phyloP scores from a whole-genome alignment of 2,888 invertebrate genomes.

The Caenorhabditis uteleia region DNA sequence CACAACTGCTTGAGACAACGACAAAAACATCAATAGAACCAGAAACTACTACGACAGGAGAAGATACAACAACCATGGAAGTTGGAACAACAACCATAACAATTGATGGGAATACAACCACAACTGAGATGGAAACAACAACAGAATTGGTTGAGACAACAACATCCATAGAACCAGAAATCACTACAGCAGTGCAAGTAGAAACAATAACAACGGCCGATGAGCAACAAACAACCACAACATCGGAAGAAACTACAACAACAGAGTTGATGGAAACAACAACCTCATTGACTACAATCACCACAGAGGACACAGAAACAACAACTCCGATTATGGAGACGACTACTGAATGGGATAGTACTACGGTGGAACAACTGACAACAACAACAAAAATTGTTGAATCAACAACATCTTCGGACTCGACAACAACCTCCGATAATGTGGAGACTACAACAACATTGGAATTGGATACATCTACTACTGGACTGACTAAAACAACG shows the following conservation, averaged over 20 bases:
- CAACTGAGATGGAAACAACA: conserved; percentile 4
- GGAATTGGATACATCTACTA: neutral
- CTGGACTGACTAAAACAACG: neutral
- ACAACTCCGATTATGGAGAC: neutral
- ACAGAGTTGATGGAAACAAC: neutral
- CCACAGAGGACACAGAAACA: neutral
- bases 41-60: neutral
- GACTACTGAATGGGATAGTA: neutral
- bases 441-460: neutral
- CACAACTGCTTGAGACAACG: neutral
- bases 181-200: neutral
- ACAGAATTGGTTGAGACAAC: neutral
- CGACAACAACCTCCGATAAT: neutral
- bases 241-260: conserved; percentile 5
- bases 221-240: neutral
- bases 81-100: neutral
- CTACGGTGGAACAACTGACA: neutral
- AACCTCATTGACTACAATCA: neutral
- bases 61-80: neutral
- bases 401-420: neutral
- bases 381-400: neutral
- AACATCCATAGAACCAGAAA: neutral
- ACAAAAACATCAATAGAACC: conserved; percentile 1
- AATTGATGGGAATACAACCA: too few relatives aligned
- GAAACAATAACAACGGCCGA: neutral